Conservation (phyloP, 1,140 invertebrate genomes). For the Tetragonula clypearis region DNA sequence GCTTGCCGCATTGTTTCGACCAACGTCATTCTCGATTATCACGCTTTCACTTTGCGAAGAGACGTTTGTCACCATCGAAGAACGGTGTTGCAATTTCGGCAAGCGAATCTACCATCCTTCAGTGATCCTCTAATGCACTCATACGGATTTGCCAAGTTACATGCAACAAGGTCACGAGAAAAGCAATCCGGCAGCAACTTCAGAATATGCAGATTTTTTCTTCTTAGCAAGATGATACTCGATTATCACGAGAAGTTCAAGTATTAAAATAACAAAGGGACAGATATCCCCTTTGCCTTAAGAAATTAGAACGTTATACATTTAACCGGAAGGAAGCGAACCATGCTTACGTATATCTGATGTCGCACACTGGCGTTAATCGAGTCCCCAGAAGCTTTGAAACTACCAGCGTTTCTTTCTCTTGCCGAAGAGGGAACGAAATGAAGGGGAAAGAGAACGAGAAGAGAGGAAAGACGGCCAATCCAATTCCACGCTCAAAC, state of each 20-base stretch:
- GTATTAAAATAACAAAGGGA: not conserved
- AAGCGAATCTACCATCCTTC: not conserved
- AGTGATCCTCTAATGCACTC: not conserved
- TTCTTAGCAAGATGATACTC: not conserved
- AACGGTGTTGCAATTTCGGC: not conserved
- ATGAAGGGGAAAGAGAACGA: constrained; percentile 21
- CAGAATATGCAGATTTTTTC: not conserved
- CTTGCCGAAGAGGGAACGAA: constrained; percentile 4
- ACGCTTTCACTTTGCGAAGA: constrained; percentile 36
- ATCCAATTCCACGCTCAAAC: constrained; percentile 69
- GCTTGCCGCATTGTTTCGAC: constrained; percentile 73
- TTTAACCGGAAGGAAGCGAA: constrained; percentile 41
- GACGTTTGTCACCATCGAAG: constrained; percentile 28
- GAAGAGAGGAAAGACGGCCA: constrained; percentile 63
- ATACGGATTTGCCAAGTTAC: not conserved
- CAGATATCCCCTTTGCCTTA: constrained; percentile 8
- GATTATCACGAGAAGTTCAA: not conserved
- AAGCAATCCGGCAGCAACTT: not conserved
- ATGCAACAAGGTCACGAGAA: not conserved
- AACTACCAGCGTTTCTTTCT: constrained; percentile 56
- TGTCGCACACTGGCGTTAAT: constrained; percentile 60
- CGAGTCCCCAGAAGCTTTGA: constrained; percentile 58
- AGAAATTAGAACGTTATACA: constrained; percentile 41
- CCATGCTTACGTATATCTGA: constrained; percentile 54
- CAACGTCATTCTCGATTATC: constrained; percentile 73